These are phyloP conservation scores for Parapristionchus giblindavisi DNA, from an alignment of 2,888 invertebrate species.

Conservation along the genomic window DNA sequence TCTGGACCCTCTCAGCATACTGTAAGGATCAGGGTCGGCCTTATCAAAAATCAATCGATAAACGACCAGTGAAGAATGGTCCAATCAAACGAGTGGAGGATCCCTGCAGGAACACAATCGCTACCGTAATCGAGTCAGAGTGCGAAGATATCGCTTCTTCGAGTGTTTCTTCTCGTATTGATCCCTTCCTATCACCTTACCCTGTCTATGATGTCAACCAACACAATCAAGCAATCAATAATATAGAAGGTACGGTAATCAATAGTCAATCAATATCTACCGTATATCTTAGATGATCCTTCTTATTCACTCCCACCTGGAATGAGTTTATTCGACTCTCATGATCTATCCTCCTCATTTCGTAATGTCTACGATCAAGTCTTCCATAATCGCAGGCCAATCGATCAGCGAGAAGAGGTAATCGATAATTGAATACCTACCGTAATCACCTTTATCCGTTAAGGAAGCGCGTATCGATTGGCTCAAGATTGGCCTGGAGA, in stretches of 20 bases:
- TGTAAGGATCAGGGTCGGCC: too few species aligned
- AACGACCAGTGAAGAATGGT: too few species aligned
- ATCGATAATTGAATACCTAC: neutral
- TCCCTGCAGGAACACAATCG: too few species aligned
- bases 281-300: constrained; percentile 13
- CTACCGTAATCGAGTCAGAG: too few species aligned
- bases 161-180: neutral
- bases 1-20: constrained; percentile 47
- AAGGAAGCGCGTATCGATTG: constrained; percentile 56
- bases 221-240: neutral
- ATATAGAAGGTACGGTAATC: constrained; percentile 3
- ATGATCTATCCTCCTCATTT: constrained; percentile 54
- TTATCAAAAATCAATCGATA: too few species aligned
- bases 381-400: constrained; percentile 44
- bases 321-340: constrained; percentile 49
- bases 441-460: neutral
- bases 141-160: neutral
- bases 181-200: constrained; percentile 13
- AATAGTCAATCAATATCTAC: neutral
- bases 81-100: too few species aligned
- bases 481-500: constrained; percentile 54
- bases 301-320: constrained; percentile 24
- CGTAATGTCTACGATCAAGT: constrained; percentile 55
- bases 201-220: neutral
- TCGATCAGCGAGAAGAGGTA: constrained; percentile 41